These are phyloP conservation scores for Chanos chanos DNA, from an alignment of 2,797 vertebrate genomes.

Conservation along the genomic window DNA sequence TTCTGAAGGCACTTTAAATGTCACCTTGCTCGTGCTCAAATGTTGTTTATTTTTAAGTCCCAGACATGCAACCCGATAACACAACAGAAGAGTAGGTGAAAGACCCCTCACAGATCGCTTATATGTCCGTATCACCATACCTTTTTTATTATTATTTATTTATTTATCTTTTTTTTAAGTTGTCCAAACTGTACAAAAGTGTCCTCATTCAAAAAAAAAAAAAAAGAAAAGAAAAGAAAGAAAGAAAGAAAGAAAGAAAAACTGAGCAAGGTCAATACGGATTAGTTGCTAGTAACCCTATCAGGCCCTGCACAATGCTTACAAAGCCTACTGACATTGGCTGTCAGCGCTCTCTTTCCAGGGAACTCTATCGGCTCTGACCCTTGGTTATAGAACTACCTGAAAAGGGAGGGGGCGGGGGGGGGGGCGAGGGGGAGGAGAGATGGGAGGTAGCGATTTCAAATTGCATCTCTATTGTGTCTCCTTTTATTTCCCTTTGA, in stretches of 20 bases:
- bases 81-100: slow-evolving; percentile 74
- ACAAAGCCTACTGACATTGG: slow-evolving; percentile 80
- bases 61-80: slow-evolving; percentile 75
- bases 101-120: slow-evolving; percentile 70
- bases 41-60: slow-evolving; percentile 62
- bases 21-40: slow-evolving; percentile 66
- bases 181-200: slow-evolving; percentile 79
- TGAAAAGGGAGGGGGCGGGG: slow-evolving; percentile 52
- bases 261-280: slow-evolving; percentile 77
- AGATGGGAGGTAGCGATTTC: slow-evolving; percentile 66
- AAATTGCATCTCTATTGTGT: slow-evolving; percentile 71
- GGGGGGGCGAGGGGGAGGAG: neutral
- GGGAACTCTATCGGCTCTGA: slow-evolving; percentile 75
- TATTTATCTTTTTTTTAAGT: no score
- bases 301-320: slow-evolving; percentile 77
- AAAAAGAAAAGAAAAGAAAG: slow-evolving; percentile 15
- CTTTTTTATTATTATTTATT: no score
- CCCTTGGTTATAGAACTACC: slow-evolving; percentile 70
- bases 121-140: slow-evolving; percentile 76
- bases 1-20: slow-evolving; percentile 73
- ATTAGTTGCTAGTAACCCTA: slow-evolving; percentile 82
- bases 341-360: slow-evolving; percentile 79
- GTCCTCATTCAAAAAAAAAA: slow-evolving; percentile 64
- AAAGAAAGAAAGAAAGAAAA: neutral
- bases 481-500: slow-evolving; percentile 74